Conservation (phyloP, 2,113 vertebrate species). For the Condylura cristata region DNA sequence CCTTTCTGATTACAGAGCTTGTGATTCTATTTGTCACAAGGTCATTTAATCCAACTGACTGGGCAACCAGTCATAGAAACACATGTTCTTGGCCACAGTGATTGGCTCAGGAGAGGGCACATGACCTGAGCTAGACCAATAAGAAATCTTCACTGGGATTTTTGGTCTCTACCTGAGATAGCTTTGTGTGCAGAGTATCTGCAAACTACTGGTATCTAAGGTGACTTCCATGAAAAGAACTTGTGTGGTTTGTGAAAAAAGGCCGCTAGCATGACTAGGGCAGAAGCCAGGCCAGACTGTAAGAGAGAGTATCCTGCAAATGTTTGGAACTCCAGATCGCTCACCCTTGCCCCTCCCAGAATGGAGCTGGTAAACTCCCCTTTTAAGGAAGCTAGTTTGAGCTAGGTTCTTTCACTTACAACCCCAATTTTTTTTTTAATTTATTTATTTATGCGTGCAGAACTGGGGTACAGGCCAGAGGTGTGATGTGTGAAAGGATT, state of each 20-base stretch:
- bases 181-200: neutral
- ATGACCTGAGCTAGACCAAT: neutral
- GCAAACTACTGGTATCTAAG: neutral
- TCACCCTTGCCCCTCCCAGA: neutral
- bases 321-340: neutral
- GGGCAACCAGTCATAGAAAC: neutral
- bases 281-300: neutral
- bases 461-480: too few relatives aligned
- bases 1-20: neutral
- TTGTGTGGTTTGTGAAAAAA: neutral
- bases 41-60: neutral
- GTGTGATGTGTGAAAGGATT: too few relatives aligned
- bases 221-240: neutral
- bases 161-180: neutral
- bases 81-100: neutral
- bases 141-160: neutral
- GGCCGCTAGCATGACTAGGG: neutral
- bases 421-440: too few relatives aligned
- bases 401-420: neutral
- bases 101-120: neutral
- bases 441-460: too few relatives aligned
- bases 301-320: neutral
- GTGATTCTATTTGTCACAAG: neutral
- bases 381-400: conserved; percentile 3
- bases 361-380: neutral